Base-by-base conservation (phyloP, 2,888 invertebrate genomes). In the Dryadula phaetusa region DNA sequence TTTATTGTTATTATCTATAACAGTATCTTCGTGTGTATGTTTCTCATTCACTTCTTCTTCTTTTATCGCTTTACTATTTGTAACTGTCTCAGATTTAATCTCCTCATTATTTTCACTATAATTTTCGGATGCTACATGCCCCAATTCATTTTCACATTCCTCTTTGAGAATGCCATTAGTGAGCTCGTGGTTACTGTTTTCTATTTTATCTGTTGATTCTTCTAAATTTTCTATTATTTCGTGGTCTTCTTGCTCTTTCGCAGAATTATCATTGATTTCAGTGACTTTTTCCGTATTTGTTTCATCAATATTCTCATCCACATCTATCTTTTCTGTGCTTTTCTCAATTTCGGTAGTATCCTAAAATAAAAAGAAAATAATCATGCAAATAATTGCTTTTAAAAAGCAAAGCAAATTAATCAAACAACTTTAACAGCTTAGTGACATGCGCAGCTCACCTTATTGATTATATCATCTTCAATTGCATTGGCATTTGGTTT, bases 371-470 rank as follows among this genome's bases (percentile, higher is more conserved):
- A 64, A 56, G 62, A 72, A 46, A 70, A 66, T 67, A 62, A 70
- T 98, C 0, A 98, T 97, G 0, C 72, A 66, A 42, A 52, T 63
- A 66, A 34, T 52, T 44, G 32, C 42, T 53, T 40, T 80, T 88
- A 81, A 85, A 76, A 91, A 92, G 92, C 92, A 79, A 80, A 76
- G 92, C 92, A 90, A 92, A 87, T 78, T 72, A 90, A 88, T 74
- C 62, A 70, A 83, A 85, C 62, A 72, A 75, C 80, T 81, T 82
- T 80, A 78, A 74, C 80, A 76, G 77, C 72, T 67, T 73, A 66
- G 72, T 79, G 63, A 74, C 85, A 84, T 87, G 90, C 87, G 78
- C 70, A 71, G 74, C 88, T 87, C 82, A 89, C 92, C 88, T 88
- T 81, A 72, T 69, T 78, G 70, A 82, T 79, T 77, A 78, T 72